Conservation (phyloP, 2,888 invertebrate species). For the Leptinotarsa haldemani region DNA sequence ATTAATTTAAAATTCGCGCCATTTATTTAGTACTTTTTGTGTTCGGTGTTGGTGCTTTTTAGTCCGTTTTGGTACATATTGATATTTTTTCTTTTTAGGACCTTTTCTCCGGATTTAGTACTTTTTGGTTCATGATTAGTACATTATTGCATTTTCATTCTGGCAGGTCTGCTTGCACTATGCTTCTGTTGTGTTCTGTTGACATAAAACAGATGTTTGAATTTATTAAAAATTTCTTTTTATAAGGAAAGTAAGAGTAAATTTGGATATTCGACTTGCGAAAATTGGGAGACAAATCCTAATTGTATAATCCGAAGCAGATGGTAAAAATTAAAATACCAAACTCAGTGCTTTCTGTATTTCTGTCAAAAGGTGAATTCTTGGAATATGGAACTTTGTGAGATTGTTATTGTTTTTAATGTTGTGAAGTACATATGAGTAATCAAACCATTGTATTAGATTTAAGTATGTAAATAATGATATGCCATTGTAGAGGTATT, state of each 20-base stretch:
- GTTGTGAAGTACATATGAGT: not conserved
- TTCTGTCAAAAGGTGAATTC: slow-evolving; percentile 1
- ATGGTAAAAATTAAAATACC: too few relatives aligned
- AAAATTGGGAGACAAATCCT: not conserved
- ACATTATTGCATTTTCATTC: too few relatives aligned
- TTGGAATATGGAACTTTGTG: not conserved
- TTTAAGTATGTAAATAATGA: not conserved
- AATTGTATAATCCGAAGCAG: not conserved
- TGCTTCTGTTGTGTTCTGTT: not conserved
- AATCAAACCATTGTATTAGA: not conserved
- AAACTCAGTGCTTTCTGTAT: not conserved
- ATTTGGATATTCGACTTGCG: not conserved
- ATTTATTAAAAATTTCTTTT: not conserved
- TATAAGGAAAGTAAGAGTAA: not conserved
- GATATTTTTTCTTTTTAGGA: too few relatives aligned
- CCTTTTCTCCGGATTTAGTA: too few relatives aligned
- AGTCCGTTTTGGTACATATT: too few relatives aligned
- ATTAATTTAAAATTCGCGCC: too few relatives aligned
- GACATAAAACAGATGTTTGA: not conserved
- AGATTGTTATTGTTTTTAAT: slow-evolving; percentile 11
- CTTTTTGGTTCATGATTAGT: too few relatives aligned
- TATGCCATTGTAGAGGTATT: not conserved
- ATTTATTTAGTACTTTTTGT: too few relatives aligned
- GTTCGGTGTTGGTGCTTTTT: too few relatives aligned
- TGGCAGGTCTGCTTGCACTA: too few relatives aligned